Evolutionary conservation across 2,888 invertebrate genomes (phyloP).

Genomic region (Megamerina dolium): DNA sequence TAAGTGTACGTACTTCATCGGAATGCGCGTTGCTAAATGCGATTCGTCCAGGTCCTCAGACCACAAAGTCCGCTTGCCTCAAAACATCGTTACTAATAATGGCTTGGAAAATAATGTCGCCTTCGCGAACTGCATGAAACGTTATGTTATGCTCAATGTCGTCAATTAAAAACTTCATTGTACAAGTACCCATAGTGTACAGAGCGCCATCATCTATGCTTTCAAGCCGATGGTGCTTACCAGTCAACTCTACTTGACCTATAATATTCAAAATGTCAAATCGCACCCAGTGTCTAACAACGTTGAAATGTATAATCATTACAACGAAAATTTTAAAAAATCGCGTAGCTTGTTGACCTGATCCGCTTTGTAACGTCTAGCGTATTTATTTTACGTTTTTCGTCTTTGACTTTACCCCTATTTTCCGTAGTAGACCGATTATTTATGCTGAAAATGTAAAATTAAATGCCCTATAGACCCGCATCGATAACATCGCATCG

Average conservation of each 20-base stretch:
- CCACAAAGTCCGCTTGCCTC: background rate
- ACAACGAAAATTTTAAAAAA: background rate
- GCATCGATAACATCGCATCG: conserved; percentile 1
- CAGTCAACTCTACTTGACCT: background rate
- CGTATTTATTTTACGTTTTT: background rate
- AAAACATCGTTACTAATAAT: conserved; percentile 10
- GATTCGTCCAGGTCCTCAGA: conserved; percentile 2
- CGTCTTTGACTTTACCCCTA: too few species aligned
- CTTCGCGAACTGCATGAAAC: conserved; percentile 11
- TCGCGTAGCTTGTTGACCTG: too few species aligned
- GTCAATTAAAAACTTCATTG: conserved; percentile 2
- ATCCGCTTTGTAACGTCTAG: background rate
- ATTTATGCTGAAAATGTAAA: background rate
- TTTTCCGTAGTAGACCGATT: background rate
- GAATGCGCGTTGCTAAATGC: too few species aligned
- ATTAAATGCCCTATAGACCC: background rate
- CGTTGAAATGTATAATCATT: conserved; percentile 5
- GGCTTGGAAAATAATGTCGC: conserved; percentile 6
- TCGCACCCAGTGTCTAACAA: conserved; percentile 13
- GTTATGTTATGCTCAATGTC: conserved; percentile 1
- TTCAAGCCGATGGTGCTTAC: background rate
- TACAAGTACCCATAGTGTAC: conserved; percentile 8
- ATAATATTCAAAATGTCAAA: conserved; percentile 7
- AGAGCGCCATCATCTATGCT: conserved; percentile 7
- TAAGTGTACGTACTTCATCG: background rate